These are phyloP conservation scores for Podarcis lilfordi DNA, from an alignment of 2,797 vertebrate species.

Conservation along the genomic window DNA sequence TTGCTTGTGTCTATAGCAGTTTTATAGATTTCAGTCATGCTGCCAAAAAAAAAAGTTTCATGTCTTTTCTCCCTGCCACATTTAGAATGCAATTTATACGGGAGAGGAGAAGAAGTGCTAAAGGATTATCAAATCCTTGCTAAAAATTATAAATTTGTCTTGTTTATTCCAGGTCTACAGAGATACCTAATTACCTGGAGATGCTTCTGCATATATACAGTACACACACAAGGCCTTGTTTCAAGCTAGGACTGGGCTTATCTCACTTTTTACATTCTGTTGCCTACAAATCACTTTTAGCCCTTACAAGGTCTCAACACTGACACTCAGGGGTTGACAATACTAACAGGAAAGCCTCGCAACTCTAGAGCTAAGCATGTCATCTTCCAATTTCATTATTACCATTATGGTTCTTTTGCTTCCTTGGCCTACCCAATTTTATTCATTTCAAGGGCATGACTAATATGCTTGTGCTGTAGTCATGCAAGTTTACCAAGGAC, in stretches of 20 bases:
- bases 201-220: background rate
- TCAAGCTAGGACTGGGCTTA: background rate
- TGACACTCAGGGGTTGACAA: background rate
- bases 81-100: background rate
- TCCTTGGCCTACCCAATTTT: background rate
- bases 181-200: background rate
- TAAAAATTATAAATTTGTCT: background rate
- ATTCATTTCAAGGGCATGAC: background rate
- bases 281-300: background rate
- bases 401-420: background rate
- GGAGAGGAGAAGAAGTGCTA: background rate
- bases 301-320: background rate
- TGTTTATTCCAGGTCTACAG: background rate
- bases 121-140: background rate
- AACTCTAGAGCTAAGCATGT: background rate
- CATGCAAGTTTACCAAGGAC: background rate
- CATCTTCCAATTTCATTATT: background rate
- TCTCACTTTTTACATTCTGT: background rate
- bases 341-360: background rate
- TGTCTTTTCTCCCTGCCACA: background rate
- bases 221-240: background rate
- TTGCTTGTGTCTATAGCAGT: background rate
- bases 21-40: background rate
- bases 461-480: constrained; percentile 3
- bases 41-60: background rate